phyloP scores from a whole-genome alignment of 2,113 vertebrate species.

The Nibea coibor region DNA sequence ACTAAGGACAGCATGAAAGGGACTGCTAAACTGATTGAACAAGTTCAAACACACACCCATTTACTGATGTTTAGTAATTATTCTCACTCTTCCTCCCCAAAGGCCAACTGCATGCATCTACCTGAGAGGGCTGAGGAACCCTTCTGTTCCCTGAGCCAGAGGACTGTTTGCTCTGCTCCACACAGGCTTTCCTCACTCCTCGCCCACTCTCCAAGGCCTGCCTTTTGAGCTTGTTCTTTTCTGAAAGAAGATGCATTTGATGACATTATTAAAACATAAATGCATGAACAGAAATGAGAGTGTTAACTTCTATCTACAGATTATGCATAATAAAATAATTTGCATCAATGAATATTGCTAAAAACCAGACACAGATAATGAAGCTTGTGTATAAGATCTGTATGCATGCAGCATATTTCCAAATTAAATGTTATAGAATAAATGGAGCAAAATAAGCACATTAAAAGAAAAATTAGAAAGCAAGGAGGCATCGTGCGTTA shows the following conservation, averaged over 20 bases:
- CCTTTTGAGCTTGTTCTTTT: conserved; percentile 67
- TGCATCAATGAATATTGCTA: background rate
- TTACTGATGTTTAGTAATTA: conserved; percentile 48
- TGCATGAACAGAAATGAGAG: background rate
- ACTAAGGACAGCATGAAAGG: conserved; percentile 20
- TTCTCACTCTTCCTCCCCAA: conserved; percentile 33
- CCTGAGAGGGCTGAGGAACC: conserved; percentile 77
- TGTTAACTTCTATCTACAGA: background rate
- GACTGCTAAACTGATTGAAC: conserved; percentile 32
- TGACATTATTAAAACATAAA: background rate
- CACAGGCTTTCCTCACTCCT: conserved; percentile 72
- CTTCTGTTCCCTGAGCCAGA: conserved; percentile 71
- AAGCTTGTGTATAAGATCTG: background rate
- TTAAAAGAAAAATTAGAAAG: background rate
- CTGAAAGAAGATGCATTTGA: conserved; percentile 39
- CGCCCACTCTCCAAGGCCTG: conserved; percentile 63
- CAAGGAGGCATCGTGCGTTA: too few relatives aligned
- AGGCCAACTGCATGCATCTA: conserved; percentile 68
- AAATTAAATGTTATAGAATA: background rate
- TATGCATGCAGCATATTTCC: background rate
- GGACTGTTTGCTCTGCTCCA: conserved; percentile 79
- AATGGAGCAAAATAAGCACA: background rate
- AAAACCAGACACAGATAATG: background rate
- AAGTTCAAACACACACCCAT: conserved; percentile 56
- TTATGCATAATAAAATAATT: background rate